Percentiles rank a stretch among this genome's conserved stretches.
Conservation (phyloP, 23 tunicate genomes). For the Halocynthia roretzi region DNA sequence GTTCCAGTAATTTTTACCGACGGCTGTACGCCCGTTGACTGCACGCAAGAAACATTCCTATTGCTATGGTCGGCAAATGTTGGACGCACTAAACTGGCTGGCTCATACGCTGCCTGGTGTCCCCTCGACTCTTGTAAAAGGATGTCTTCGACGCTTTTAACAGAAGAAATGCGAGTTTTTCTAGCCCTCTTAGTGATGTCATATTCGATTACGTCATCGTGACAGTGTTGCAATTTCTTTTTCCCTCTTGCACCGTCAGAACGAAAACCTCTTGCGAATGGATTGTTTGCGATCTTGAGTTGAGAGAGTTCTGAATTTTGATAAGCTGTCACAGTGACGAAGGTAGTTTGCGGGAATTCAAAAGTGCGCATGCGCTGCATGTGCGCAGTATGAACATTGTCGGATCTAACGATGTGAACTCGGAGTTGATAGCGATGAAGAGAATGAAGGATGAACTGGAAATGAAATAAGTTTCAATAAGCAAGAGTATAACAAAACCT, state of each 20-base stretch:
- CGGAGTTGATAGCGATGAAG: slow-evolving; percentile 69
- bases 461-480: neutral
- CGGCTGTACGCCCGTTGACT: too few species aligned
- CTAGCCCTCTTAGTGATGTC: too few species aligned
- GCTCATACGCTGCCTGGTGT: too few species aligned
- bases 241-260: neutral
- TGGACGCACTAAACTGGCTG: too few species aligned
- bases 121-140: too few species aligned
- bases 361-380: slow-evolving; percentile 37
- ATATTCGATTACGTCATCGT: too few species aligned
- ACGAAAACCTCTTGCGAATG: slow-evolving; percentile 10
- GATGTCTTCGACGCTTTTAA: too few species aligned
- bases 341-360: slow-evolving; percentile 49
- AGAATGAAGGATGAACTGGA: slow-evolving; percentile 48
- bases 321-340: slow-evolving; percentile 60
- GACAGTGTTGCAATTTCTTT: neutral
- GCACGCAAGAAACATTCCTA: too few species aligned
- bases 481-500: neutral
- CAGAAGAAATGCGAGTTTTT: too few species aligned
- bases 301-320: slow-evolving; percentile 35
- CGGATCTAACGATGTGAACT: slow-evolving; percentile 35
- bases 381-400: slow-evolving; percentile 32
- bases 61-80: too few species aligned
- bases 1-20: too few species aligned
- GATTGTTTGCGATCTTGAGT: slow-evolving; percentile 10